phyloP scores from a whole-genome alignment of 2,888 invertebrate genomes.

The Agonopterix subpropinquella region DNA sequence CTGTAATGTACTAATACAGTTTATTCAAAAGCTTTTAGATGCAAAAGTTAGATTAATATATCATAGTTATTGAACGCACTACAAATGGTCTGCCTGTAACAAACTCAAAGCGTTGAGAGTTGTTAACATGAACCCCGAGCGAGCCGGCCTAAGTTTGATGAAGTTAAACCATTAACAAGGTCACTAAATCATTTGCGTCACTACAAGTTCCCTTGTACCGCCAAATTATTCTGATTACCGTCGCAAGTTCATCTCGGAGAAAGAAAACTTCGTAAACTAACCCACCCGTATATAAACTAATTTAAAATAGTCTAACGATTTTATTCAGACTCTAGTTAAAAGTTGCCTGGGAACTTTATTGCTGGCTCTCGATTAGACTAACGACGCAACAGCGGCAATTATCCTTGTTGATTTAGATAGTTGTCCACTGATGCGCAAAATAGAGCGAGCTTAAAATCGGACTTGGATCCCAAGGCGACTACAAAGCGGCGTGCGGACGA shows the following conservation, averaged over 20 bases:
- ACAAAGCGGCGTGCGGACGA: constrained; percentile 64
- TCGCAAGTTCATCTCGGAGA: constrained; percentile 8
- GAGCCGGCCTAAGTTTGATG: constrained; percentile 45
- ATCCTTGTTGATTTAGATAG: constrained; percentile 59
- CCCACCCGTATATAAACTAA: neutral
- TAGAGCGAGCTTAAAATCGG: constrained; percentile 63
- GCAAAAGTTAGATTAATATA: no score
- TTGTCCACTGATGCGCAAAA: constrained; percentile 64
- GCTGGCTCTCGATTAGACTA: constrained; percentile 35
- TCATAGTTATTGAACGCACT: no score
- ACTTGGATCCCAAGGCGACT: constrained; percentile 64
- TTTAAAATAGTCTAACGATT: constrained; percentile 2
- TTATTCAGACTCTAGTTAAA: constrained; percentile 10
- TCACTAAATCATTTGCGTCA: constrained; percentile 62
- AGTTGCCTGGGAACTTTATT: constrained; percentile 20
- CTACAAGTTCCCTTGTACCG: constrained; percentile 43
- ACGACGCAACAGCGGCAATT: constrained; percentile 48
- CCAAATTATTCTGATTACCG: constrained; percentile 56
- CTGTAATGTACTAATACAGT: no score
- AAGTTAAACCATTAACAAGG: constrained; percentile 62
- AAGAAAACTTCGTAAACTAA: neutral
- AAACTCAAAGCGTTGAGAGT: constrained; percentile 14
- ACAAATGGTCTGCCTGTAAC: no score
- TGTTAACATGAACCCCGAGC: constrained; percentile 33
- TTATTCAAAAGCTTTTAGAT: no score